phyloP scores from a whole-genome alignment of 2,888 invertebrate genomes.

The Sialis lutaria region DNA sequence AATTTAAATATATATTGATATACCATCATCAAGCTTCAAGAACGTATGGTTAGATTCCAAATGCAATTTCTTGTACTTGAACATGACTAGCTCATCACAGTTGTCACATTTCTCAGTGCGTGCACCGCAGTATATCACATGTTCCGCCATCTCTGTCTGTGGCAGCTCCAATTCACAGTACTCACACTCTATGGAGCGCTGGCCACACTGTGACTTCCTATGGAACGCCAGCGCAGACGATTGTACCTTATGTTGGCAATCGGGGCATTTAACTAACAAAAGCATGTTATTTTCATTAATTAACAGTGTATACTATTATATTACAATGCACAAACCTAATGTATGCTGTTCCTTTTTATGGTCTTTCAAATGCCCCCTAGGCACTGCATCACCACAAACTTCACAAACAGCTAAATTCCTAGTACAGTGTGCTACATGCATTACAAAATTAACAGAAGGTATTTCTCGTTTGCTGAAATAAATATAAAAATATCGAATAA shows the following conservation, averaged over 20 bases:
- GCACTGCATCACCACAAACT: slow-evolving; percentile 51
- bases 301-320: slow-evolving; percentile 1
- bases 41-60: slow-evolving; percentile 48
- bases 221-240: slow-evolving; percentile 31
- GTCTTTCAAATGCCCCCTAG: slow-evolving; percentile 26
- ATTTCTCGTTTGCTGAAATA: slow-evolving; percentile 47
- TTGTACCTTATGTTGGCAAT: slow-evolving; percentile 30
- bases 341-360: slow-evolving; percentile 8
- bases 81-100: slow-evolving; percentile 51
- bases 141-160: slow-evolving; percentile 37
- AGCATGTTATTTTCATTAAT: slow-evolving; percentile 6
- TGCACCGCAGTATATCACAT: slow-evolving; percentile 52
- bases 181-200: slow-evolving; percentile 39
- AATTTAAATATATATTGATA: slow-evolving; percentile 8
- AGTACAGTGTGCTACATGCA: slow-evolving; percentile 51
- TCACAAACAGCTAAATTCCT: slow-evolving; percentile 47
- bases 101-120: slow-evolving; percentile 50
- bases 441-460: slow-evolving; percentile 45
- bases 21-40: slow-evolving; percentile 40
- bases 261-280: slow-evolving; percentile 27
- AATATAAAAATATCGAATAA: slow-evolving; percentile 7
- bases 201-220: slow-evolving; percentile 33
- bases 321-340: slow-evolving; percentile 7
- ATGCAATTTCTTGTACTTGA: slow-evolving; percentile 45
- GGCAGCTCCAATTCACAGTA: slow-evolving; percentile 49